These are phyloP conservation scores for Tetragnatha montana DNA, from an alignment of 2,888 invertebrate species.

Conservation along the genomic window DNA sequence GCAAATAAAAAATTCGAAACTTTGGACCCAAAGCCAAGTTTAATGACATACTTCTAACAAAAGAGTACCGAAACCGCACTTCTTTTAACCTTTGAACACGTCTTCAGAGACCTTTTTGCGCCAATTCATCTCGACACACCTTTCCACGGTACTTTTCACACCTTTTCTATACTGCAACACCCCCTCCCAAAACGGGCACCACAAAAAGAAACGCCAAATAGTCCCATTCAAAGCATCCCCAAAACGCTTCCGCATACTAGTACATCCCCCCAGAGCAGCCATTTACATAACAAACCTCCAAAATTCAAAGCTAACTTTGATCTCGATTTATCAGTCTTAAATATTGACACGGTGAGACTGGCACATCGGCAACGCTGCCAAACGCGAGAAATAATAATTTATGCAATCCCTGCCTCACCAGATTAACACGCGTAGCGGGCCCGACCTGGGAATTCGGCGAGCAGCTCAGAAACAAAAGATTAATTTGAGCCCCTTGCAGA, in stretches of 20 bases:
- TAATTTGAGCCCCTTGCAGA: conserved; percentile 47
- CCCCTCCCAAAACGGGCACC: too few relatives aligned
- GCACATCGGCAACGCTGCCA: conserved; percentile 5
- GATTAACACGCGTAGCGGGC: conserved; percentile 33
- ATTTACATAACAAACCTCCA: conserved; percentile 43
- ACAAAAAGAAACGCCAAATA: conserved; percentile 3
- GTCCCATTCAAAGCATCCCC: conserved; percentile 3
- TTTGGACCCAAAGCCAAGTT: too few relatives aligned
- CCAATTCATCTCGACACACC: too few relatives aligned
- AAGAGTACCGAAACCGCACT: neutral
- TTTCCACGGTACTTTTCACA: too few relatives aligned
- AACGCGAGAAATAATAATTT: conserved; percentile 50
- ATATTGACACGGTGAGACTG: conserved; percentile 35
- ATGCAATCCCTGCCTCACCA: conserved; percentile 33
- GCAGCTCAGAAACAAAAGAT: conserved; percentile 53
- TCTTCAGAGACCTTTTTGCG: neutral
- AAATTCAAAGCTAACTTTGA: conserved; percentile 46
- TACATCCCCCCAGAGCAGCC: neutral
- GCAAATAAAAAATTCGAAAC: too few relatives aligned
- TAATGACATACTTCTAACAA: too few relatives aligned
- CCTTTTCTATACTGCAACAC: too few relatives aligned
- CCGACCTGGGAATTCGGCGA: conserved; percentile 29
- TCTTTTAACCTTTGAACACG: neutral
- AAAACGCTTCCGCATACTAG: neutral
- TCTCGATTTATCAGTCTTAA: conserved; percentile 40